Evolutionary conservation across 1,140 invertebrate species (phyloP).

Genomic region (Sitodiplosis mosellana): DNA sequence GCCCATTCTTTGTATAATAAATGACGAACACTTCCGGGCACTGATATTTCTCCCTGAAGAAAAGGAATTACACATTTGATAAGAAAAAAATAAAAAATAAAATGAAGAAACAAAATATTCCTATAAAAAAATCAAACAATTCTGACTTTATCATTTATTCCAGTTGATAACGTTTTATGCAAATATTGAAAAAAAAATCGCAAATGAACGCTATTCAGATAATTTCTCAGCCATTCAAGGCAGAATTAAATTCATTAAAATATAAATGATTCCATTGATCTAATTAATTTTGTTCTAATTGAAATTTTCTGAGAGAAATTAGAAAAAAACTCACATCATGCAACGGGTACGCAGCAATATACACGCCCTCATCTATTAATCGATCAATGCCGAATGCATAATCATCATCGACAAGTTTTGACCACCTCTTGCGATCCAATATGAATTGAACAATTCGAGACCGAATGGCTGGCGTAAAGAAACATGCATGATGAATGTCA

Average conservation of each 20-base stretch:
- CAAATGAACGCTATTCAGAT: too few relatives aligned
- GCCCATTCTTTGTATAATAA: slow-evolving; percentile 76
- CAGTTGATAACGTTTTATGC: too few relatives aligned
- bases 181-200: too few relatives aligned
- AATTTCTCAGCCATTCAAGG: too few relatives aligned
- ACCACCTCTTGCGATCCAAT: slow-evolving; percentile 68
- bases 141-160: too few relatives aligned
- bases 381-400: slow-evolving; percentile 72
- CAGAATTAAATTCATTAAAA: too few relatives aligned
- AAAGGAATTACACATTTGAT: not conserved
- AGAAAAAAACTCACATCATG: slow-evolving; percentile 51
- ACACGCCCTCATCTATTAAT: slow-evolving; percentile 55
- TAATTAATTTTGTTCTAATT: too few relatives aligned
- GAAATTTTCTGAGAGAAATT: slow-evolving; percentile 1
- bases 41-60: slow-evolving; percentile 48
- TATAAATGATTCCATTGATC: too few relatives aligned
- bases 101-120: too few relatives aligned
- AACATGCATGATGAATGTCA: slow-evolving; percentile 56
- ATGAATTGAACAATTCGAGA: slow-evolving; percentile 85
- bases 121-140: too few relatives aligned
- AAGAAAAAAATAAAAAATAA: too few relatives aligned
- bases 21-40: slow-evolving; percentile 49
- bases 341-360: slow-evolving; percentile 72
- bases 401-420: slow-evolving; percentile 37
- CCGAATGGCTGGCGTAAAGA: slow-evolving; percentile 70